Conservation (phyloP, 23 tunicate genomes). For the Pegea sp. region DNA sequence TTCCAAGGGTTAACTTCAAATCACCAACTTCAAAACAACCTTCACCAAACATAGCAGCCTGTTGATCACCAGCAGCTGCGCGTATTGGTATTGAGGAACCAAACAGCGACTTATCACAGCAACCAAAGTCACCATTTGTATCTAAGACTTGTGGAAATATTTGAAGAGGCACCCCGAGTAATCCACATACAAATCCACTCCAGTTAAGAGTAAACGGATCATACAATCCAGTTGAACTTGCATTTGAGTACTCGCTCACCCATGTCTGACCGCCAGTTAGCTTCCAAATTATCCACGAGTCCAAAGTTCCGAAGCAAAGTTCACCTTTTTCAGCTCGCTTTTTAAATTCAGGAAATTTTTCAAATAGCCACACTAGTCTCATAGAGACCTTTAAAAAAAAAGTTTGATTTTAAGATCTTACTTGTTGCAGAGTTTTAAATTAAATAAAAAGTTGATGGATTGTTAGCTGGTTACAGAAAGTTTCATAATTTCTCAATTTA, state of each 20-base stretch:
- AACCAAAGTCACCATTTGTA: conserved; percentile 56
- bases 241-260: conserved; percentile 72
- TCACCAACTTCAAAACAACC: conserved; percentile 71
- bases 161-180: conserved; percentile 29
- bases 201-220: conserved; percentile 70
- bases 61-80: conserved; percentile 70
- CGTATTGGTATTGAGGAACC: conserved; percentile 68
- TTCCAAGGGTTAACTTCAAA: conserved; percentile 75
- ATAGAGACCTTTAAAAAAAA: conserved; percentile 28
- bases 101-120: conserved; percentile 34
- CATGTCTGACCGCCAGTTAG: conserved; percentile 31
- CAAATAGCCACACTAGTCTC: conserved; percentile 59
- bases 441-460: too few species aligned
- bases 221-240: conserved; percentile 65
- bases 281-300: conserved; percentile 94
- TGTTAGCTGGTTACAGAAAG: too few species aligned
- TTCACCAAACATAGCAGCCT: conserved; percentile 94
- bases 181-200: conserved; percentile 35
- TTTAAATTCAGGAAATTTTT: conserved; percentile 40
- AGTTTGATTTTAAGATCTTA: background rate
- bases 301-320: conserved; percentile 62
- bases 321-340: conserved; percentile 28
- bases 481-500: too few species aligned
- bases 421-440: background rate
- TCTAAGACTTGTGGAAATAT: conserved; percentile 64